These are phyloP conservation scores for Hipposideros larvatus DNA, from an alignment of 2,797 vertebrate genomes.

Conservation along the genomic window DNA sequence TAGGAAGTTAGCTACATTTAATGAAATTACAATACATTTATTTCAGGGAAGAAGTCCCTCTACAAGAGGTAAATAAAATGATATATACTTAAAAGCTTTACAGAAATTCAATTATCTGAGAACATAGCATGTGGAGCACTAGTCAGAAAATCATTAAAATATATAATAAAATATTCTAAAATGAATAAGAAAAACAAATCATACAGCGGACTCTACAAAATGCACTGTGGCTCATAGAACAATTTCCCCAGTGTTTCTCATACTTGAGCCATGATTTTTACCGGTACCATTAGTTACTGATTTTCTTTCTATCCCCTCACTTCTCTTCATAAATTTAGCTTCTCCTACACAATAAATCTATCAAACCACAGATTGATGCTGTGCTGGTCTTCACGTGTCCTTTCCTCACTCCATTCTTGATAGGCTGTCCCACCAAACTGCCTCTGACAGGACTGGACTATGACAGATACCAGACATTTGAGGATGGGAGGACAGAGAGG, in stretches of 20 bases:
- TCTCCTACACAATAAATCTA: background rate
- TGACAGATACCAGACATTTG: background rate
- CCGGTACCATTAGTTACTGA: background rate
- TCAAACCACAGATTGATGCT: background rate
- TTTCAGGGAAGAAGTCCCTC: background rate
- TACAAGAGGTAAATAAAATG: slow-evolving; percentile 16
- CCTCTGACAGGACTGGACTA: background rate
- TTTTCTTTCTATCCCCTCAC: background rate
- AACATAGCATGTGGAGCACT: background rate
- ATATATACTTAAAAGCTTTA: background rate
- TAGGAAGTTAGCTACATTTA: too few relatives aligned
- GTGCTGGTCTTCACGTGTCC: background rate
- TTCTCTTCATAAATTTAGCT: slow-evolving; percentile 45
- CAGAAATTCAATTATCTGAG: slow-evolving; percentile 22
- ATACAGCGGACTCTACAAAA: too few relatives aligned
- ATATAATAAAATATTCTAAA: too few relatives aligned
- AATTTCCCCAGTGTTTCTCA: background rate
- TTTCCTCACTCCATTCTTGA: background rate
- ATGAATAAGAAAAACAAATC: too few relatives aligned
- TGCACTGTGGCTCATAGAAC: background rate
- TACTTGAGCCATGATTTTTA: background rate
- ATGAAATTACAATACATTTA: background rate
- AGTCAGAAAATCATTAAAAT: too few relatives aligned
- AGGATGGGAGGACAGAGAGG: background rate
- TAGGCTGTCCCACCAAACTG: background rate